Percentiles rank a stretch among this genome's conserved stretches.
phyloP scores from a whole-genome alignment of 2,888 invertebrate genomes.

The Maniola hyperantus region DNA sequence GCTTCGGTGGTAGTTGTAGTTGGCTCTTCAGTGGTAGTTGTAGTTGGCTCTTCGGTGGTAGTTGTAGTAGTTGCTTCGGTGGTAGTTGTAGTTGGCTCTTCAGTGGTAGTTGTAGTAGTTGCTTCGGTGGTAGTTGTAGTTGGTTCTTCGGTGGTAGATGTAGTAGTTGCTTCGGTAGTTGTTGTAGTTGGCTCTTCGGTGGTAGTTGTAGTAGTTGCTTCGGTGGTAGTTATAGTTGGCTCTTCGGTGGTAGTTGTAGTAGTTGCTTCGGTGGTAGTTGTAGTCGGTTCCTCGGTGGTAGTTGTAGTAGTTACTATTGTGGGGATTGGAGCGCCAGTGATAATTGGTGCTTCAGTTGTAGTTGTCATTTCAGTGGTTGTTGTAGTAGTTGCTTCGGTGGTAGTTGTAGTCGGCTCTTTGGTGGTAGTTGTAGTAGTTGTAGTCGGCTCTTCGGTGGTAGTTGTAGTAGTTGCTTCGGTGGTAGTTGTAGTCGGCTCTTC shows the following conservation, averaged over 20 bases:
- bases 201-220: constrained; percentile 19
- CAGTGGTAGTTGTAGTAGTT: constrained; percentile 7
- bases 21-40: constrained; percentile 3
- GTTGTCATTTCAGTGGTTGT: constrained; percentile 11
- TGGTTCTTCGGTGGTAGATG: constrained; percentile 20
- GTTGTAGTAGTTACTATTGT: constrained; percentile 25
- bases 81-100: constrained; percentile 23
- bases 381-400: constrained; percentile 11
- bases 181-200: constrained; percentile 19
- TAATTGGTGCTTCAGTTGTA: constrained; percentile 15
- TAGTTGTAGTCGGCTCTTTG: constrained; percentile 20
- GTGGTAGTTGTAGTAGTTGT: constrained; percentile 29
- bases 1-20: constrained; percentile 19
- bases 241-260: constrained; percentile 17
- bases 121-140: constrained; percentile 19
- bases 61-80: neutral
- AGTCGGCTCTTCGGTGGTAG: constrained; percentile 10
- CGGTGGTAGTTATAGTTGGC: constrained; percentile 10
- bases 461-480: constrained; percentile 26
- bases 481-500: neutral
- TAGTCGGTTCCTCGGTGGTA: neutral
- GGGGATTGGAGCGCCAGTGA: too few relatives aligned
- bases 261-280: neutral
- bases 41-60: constrained; percentile 3
- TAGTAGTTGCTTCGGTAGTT: constrained; percentile 18